These are phyloP conservation scores for Salticus scenicus DNA, from an alignment of 2,888 invertebrate species.

Conservation along the genomic window DNA sequence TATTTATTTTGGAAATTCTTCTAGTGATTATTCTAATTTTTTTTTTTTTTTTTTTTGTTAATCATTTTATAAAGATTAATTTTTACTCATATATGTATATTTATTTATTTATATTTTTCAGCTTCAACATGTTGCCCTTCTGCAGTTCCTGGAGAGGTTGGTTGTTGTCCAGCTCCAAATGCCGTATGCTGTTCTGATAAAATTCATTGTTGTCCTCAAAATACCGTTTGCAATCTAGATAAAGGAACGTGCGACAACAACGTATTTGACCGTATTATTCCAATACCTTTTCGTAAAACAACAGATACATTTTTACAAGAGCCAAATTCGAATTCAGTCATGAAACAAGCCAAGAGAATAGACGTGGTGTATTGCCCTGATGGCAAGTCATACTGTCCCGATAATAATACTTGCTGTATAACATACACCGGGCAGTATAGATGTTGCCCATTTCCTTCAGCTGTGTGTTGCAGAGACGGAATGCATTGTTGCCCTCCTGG, in stretches of 20 bases:
- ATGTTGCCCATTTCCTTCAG: conserved; percentile 47
- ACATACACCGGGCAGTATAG: conserved; percentile 33
- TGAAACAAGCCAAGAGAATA: conserved; percentile 16
- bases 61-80: too few species aligned
- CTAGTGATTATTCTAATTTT: too few species aligned
- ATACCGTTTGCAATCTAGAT: conserved; percentile 36
- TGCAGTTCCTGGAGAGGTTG: conserved; percentile 13
- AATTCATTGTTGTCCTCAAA: conserved; percentile 40
- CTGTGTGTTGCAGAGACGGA: conserved; percentile 40
- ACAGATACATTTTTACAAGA: not conserved
- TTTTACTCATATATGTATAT: too few species aligned
- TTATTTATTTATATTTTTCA: not conserved
- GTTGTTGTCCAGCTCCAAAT: conserved; percentile 48
- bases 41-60: too few species aligned
- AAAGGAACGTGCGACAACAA: conserved; percentile 32
- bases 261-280: not conserved
- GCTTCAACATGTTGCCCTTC: conserved; percentile 42
- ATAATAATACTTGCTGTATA: conserved; percentile 36
- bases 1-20: too few species aligned
- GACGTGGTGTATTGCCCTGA: conserved; percentile 50
- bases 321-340: not conserved
- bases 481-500: conserved; percentile 50
- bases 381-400: conserved; percentile 35
- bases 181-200: conserved; percentile 54
- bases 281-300: conserved; percentile 4